Evolutionary conservation across 2,888 invertebrate genomes (phyloP), one percentile per base, ranked within the genome.

Genomic region (Marronus borbonicus): DNA sequence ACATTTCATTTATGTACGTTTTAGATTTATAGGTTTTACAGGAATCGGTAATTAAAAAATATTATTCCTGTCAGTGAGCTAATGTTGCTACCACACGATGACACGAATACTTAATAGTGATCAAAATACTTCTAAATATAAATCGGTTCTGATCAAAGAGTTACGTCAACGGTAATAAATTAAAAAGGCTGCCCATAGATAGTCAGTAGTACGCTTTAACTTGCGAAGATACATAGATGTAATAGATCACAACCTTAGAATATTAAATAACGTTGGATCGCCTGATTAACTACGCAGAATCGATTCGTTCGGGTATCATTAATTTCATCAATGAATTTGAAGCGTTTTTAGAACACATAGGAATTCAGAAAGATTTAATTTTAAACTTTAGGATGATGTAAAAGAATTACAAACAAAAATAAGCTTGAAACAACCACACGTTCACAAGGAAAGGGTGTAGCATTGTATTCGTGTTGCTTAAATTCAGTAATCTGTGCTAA

Each of bases 161-260:
- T 72, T 72, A 72, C 72, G 60, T 72, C 72, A 72, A 20, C 24
- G 20, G 10, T 72, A 17, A 72, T 72, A 72, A 72, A 72, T 72
- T 72, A 58, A 10, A 28, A 31, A 31, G 31, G 31, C 31, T 31
- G 31, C 5, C 3, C n/a, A 49, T 12, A 60, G 24, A 17, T 20
- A 20, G 60, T 17, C 36, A 12, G 44, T 28, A 44, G 24, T 17
- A 70, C 39, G 72, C 12, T 60, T 44, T 58, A 8, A 28, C n/a
- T 72, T 7, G 17, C 36, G 72, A 20, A 10, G 72, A 72, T 17
- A 17, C 17, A 17, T 14, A 60, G 20, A 10, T 39, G 20, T 60
- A 58, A 72, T 58, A 58, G 72, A 72, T 72, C 52, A 24, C 14
- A 72, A 60, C 39, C 44, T 58, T 39, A 31, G 44, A 58, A 72